Base-by-base conservation (phyloP, 2,888 invertebrate species). In the Rapana venosa region DNA sequence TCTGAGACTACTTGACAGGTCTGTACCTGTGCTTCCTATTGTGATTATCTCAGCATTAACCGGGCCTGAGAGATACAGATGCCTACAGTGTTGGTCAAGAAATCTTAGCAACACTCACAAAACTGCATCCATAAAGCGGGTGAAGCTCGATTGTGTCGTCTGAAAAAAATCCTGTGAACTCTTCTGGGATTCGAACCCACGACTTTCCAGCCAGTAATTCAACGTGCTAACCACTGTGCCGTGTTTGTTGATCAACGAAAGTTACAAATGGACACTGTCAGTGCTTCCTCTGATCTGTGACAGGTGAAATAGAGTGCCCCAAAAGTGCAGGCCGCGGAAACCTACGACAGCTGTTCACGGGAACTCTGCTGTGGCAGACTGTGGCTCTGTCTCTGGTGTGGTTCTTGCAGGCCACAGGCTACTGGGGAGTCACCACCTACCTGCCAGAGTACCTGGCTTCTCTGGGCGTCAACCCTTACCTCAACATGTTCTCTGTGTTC, bases 351-450 rank as follows among this genome's bases (percentile, higher is more conserved):
- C 91, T 95, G 35, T 94, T 95, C 87, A 91, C 93, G 0, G 84
- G 86, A 26, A 91, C 92, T 32, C 91, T 93, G 6, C 90, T 93
- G 8, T 30, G 91, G 20, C 92, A 91, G 66, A 94, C 94, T 13
- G 30, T 94, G 0, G 91, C 92, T 36, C 91, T 93, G 8, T 92
- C 93, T 2, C 36, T 92, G 11, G 93, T 94, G 22, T 95, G 95
- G 95, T 93, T 94, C 74, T 91, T 94, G 2, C 94, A 95, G 91
- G 94, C 94, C 4, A 92, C 94, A 47, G 95, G 95, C 11, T 95
- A 93, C 90, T 95, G 95, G 95, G 94, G 95, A 20, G 94, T 94
- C 4, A 94, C 94, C 0, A 92, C 94, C 77, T 94, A 94, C 89
- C 92, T 95, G 0, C 95, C 95, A 32, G 94, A 94, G 88, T 95